phyloP scores from a whole-genome alignment of 2,888 invertebrate genomes.

The Hemistola chrysoprasaria region DNA sequence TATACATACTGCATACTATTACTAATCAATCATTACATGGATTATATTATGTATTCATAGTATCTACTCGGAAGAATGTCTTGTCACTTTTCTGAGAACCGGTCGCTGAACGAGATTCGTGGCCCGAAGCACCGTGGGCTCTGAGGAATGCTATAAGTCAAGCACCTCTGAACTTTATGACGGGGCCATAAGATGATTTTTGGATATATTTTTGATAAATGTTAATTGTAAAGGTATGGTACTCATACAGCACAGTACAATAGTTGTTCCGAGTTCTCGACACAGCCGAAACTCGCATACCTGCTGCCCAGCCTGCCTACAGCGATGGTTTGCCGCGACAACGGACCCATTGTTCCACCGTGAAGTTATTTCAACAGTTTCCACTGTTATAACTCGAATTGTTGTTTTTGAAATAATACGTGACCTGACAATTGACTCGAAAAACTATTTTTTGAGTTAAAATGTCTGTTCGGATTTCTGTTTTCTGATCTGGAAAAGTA shows the following conservation, averaged over 20 bases:
- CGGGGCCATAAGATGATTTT: slow-evolving; percentile 23
- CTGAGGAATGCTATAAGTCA: slow-evolving; percentile 28
- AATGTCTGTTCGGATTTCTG: too few species aligned
- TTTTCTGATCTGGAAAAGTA: too few species aligned
- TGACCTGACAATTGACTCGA: slow-evolving; percentile 48
- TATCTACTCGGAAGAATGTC: slow-evolving; percentile 53
- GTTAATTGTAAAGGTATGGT: slow-evolving; percentile 5
- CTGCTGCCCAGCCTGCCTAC: slow-evolving; percentile 32
- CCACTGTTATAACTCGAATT: slow-evolving; percentile 41
- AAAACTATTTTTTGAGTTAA: too few species aligned
- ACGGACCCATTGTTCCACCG: slow-evolving; percentile 51
- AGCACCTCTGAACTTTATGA: slow-evolving; percentile 33
- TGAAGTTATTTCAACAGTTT: slow-evolving; percentile 45
- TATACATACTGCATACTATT: too few species aligned
- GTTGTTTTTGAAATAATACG: slow-evolving; percentile 42
- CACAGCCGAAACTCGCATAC: slow-evolving; percentile 52
- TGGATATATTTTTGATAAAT: slow-evolving; percentile 3
- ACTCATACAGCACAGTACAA: slow-evolving; percentile 51
- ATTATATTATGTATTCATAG: slow-evolving; percentile 29
- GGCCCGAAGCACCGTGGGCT: slow-evolving; percentile 23
- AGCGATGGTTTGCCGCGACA: slow-evolving; percentile 34
- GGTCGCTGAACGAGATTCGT: slow-evolving; percentile 52
- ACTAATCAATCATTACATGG: slow-evolving; percentile 21
- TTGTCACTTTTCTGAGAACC: slow-evolving; percentile 69
- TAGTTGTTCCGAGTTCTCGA: slow-evolving; percentile 53